phyloP scores from a whole-genome alignment of 2,113 vertebrate species.

The Oreocharis arfaki region DNA sequence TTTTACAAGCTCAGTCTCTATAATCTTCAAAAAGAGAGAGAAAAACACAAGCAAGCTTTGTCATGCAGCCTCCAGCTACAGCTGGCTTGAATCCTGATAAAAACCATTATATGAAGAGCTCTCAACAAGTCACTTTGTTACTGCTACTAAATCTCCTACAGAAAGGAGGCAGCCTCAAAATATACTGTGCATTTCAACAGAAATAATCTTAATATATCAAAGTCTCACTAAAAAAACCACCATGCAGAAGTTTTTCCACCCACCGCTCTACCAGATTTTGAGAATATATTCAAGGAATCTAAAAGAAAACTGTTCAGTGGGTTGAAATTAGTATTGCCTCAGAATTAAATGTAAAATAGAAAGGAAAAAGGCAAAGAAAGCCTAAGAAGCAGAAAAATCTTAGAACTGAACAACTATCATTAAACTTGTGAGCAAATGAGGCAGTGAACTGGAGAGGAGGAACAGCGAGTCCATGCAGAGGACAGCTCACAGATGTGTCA shows the following conservation, averaged over 20 bases:
- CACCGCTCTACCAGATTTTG: not conserved
- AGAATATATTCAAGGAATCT: not conserved
- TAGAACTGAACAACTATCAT: not conserved
- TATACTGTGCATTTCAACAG: not conserved
- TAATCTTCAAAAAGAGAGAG: not conserved
- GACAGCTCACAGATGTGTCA: not conserved
- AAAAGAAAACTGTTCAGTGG: not conserved
- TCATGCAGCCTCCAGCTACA: not conserved
- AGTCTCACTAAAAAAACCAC: not conserved
- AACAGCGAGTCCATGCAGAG: rapidly evolving
- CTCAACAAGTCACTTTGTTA: not conserved
- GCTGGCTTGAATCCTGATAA: not conserved
- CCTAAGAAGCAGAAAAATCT: not conserved
- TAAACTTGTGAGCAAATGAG: not conserved
- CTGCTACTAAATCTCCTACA: not conserved
- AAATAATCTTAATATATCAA: not conserved
- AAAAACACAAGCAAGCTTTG: not conserved
- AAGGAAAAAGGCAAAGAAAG: not conserved
- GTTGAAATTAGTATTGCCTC: not conserved
- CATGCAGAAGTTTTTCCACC: not conserved
- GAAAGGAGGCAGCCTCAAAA: not conserved
- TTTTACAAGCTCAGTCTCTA: not conserved
- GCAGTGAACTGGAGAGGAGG: not conserved
- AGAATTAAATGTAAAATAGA: not conserved
- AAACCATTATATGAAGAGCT: not conserved